Percentiles rank a stretch among this genome's conserved stretches.
Conservation (phyloP, 2,113 vertebrate genomes). For the Clinocottus analis region DNA sequence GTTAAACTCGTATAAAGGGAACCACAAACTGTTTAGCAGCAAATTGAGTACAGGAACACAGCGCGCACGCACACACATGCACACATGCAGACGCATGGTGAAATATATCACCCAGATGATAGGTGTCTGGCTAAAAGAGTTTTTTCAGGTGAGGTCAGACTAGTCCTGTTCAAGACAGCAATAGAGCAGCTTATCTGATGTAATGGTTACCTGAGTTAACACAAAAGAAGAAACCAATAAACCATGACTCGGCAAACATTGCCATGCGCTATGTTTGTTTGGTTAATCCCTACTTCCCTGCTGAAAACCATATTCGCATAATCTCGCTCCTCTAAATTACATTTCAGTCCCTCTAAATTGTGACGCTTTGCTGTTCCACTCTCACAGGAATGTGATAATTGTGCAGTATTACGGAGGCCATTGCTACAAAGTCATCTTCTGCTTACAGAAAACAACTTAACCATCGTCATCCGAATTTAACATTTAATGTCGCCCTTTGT, state of each 20-base stretch:
- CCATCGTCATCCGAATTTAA: not conserved
- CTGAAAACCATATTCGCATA: not conserved
- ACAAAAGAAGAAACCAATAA: not conserved
- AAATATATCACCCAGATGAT: not conserved
- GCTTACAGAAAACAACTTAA: not conserved
- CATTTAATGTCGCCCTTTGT: too few relatives aligned
- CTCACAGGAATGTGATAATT: not conserved
- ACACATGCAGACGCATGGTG: not conserved
- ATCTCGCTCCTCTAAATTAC: not conserved
- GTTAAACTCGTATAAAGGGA: not conserved
- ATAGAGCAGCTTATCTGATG: too few relatives aligned
- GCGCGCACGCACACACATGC: not conserved
- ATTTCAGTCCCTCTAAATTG: not conserved
- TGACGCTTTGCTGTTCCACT: not conserved
- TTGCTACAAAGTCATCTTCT: not conserved
- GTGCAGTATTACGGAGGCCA: not conserved
- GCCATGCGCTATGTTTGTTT: not conserved
- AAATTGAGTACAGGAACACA: not conserved
- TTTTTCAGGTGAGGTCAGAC: too few relatives aligned
- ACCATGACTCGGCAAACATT: constrained; percentile 4
- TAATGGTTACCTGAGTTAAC: too few relatives aligned
- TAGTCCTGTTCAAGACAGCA: too few relatives aligned
- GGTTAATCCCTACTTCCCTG: not conserved
- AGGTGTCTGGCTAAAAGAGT: not conserved
- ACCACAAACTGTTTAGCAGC: not conserved